Percentiles rank a stretch among this genome's conserved stretches.
Conservation (phyloP, 2,888 invertebrate genomes). For the Abscondita cerata region DNA sequence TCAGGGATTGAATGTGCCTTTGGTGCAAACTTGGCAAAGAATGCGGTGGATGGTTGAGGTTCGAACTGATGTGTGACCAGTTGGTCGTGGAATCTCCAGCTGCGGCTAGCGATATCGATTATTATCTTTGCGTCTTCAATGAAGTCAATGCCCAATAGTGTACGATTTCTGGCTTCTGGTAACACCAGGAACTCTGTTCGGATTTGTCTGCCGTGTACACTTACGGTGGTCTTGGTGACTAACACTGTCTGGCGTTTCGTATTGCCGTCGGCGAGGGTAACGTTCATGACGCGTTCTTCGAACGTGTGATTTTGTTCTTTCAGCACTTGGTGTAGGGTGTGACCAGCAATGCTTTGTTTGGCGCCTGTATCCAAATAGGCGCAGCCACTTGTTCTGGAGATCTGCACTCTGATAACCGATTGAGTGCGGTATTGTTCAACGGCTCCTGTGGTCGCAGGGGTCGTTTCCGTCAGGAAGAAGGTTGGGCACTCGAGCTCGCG, state of each 20-base stretch:
- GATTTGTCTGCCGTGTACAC: background rate
- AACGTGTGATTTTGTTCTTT: background rate
- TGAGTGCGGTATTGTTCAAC: background rate
- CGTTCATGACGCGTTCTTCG: background rate
- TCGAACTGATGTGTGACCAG: background rate
- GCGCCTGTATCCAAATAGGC: conserved; percentile 3
- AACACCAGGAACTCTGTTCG: too few relatives aligned
- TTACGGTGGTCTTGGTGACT: background rate
- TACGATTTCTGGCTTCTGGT: background rate
- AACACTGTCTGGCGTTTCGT: background rate
- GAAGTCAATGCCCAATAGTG: background rate
- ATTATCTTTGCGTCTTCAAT: background rate
- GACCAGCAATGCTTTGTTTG: background rate
- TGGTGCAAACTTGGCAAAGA: background rate
- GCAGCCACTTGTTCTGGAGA: background rate
- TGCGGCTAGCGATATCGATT: background rate
- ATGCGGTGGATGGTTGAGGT: background rate
- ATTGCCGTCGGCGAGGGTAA: background rate
- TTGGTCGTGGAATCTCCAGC: too few relatives aligned
- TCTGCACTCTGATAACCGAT: background rate
- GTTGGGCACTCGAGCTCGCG: too few relatives aligned
- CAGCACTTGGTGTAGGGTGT: background rate
- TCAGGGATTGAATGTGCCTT: background rate
- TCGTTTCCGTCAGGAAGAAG: too few relatives aligned
- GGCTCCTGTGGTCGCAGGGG: background rate